Evolutionary conservation across 2,113 vertebrate genomes (phyloP).

Genomic region (Daboia siamensis): DNA sequence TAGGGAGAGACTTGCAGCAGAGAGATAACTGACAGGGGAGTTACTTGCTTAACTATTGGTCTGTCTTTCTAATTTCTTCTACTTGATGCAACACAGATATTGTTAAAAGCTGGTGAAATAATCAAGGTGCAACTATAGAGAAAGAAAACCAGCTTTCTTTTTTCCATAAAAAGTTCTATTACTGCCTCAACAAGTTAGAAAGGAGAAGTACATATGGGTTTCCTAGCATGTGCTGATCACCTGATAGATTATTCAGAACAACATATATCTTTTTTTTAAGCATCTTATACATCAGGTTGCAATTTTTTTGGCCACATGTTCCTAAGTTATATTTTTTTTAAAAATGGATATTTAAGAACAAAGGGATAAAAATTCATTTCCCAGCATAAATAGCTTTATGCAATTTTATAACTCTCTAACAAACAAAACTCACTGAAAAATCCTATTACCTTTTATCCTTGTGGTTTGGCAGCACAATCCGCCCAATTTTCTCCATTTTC

Average conservation of each 20-base stretch:
- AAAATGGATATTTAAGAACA: rapidly evolving
- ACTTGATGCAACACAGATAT: neutral
- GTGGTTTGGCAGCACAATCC: conserved; percentile 76
- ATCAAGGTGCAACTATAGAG: neutral
- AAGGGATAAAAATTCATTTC: neutral
- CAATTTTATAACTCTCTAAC: neutral
- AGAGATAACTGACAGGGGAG: neutral
- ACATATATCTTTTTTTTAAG: neutral
- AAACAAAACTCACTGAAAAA: neutral
- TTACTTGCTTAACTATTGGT: neutral
- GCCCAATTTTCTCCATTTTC: conserved; percentile 87
- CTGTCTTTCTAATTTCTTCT: neutral
- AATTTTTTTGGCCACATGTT: neutral
- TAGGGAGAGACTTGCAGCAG: neutral
- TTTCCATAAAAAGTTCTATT: neutral
- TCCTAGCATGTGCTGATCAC: neutral
- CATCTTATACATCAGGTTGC: neutral
- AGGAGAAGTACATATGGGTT: neutral
- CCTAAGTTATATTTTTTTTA: neutral
- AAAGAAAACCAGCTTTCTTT: neutral
- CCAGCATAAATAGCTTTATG: neutral
- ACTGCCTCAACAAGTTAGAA: neutral
- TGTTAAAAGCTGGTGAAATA: neutral
- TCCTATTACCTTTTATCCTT: conserved; percentile 77
- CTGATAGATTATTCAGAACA: neutral